Base-by-base conservation (phyloP, 2,888 invertebrate species). In the Drosophila dives region DNA sequence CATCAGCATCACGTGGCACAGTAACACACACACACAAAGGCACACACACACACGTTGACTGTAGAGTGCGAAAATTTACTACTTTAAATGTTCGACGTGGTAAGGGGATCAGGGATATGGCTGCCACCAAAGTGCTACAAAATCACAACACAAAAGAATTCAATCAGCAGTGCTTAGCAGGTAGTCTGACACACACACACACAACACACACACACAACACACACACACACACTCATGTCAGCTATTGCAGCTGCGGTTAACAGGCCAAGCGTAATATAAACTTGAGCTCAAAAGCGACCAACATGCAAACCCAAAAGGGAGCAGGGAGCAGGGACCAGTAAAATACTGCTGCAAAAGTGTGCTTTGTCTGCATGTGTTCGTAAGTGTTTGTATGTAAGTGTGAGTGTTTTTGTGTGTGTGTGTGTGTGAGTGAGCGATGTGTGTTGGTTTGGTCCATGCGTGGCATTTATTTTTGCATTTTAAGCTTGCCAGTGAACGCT, bases 261-360 rank as follows among this genome's bases (percentile, higher is more conserved):
- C 86, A 89, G 90, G 83, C 86, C 86, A 85, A 87, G 90, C 90
- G 90, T 85, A 89, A 85, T 89, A 87, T 89, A 86, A 86, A 89
- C 86, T 86, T 86, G 81, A 83, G 84, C 88, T 89, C 73, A 82
- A 86, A 87, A 89, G 86, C 80, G 80, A 71, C 55, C 74, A 51
- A 60, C 53, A 40, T 51, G 49, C 59, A 60, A 54, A 45, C 45
- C 49, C 6, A 26, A 54, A 42, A 51, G 32, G 34, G 33, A n/a
- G 60, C 29, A 26, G 12, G 3, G 15, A 12, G 32, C 29, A 26
- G 12, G 3, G 15, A 12, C 36, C n/a, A 33, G 51, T 32, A 34
- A 34, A 34, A 36, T 55, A 45, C 53, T 53, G 67, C n/a, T 66
- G 65, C 65, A 53, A 62, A 74, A 64, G 53, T 62, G 61, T 60